Conservation (phyloP, 2,888 invertebrate genomes). For the Drosophila yooni region DNA sequence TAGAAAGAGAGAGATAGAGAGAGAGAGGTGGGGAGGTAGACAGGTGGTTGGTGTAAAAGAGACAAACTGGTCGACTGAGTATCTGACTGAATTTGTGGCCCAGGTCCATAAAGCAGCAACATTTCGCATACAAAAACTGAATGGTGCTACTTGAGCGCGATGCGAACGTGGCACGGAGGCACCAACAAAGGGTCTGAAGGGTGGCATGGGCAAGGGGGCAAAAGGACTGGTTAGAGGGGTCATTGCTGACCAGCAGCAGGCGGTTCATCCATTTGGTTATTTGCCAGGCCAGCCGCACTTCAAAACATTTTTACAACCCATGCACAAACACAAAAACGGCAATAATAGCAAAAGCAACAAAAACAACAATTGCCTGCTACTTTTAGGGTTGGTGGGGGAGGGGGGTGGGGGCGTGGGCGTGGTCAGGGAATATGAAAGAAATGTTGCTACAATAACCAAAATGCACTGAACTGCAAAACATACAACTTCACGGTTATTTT, state of each 20-base stretch:
- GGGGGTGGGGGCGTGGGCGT: not conserved
- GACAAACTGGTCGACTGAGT: slow-evolving; percentile 23
- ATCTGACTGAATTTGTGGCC: slow-evolving; percentile 30
- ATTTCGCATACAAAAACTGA: slow-evolving; percentile 57
- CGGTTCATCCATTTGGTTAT: slow-evolving; percentile 62
- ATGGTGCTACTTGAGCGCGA: slow-evolving; percentile 63
- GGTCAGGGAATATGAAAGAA: slow-evolving; percentile 53
- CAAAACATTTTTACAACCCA: slow-evolving; percentile 66
- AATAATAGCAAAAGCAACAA: slow-evolving; percentile 19
- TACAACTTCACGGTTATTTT: slow-evolving; percentile 78
- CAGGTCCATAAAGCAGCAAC: slow-evolving; percentile 54
- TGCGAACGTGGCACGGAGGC: slow-evolving; percentile 17
- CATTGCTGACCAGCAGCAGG: slow-evolving; percentile 40
- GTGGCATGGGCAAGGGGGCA: not conserved
- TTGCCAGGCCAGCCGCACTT: slow-evolving; percentile 63
- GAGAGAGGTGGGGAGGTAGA: not conserved
- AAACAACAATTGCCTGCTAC: slow-evolving; percentile 36
- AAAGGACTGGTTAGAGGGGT: not conserved
- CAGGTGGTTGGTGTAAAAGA: not conserved
- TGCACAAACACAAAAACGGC: slow-evolving; percentile 53
- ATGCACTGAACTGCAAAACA: slow-evolving; percentile 79
- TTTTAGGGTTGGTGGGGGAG: not conserved
- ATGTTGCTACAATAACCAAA: slow-evolving; percentile 64
- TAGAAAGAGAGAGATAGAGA: not conserved
- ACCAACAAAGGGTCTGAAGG: not conserved